Evolutionary conservation across 2,113 vertebrate species (phyloP), one percentile per base, ranked within the genome.

Genomic region (Steatornis caripensis): DNA sequence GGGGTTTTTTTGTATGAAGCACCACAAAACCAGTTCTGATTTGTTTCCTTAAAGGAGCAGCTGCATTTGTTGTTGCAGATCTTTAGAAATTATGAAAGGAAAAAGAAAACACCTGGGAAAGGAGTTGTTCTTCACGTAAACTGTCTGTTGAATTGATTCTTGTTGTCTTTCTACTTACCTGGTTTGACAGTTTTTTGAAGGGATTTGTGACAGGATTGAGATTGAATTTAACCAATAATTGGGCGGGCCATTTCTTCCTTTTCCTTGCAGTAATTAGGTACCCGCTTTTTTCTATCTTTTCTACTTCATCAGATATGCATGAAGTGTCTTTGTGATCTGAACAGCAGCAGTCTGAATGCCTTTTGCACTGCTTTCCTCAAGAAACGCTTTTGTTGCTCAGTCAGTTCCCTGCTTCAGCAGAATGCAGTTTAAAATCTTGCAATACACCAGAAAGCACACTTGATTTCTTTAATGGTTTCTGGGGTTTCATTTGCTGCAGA

Each of bases 381-480:
- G 79, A 93, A 88, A 92, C 78, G 85, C 68, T 60, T 90, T 95
- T 86, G 43, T 88, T 93, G 66, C 68, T 93, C 71, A 53, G 65
- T 64, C 48, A 87, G 48, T 72, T 95, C 84, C 29, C 16, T 48
- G 53, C 84, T 74, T 69, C 62, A 54, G 68, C 90, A 78, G 72
- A 94, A 84, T 54, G 7, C 39, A 14, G 54, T 86, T 83, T 87
- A 48, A 91, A 89, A 51, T 1, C 53, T 93, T 68, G 64, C 76
- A 78, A 45, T 78, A 68, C 85, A 36, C 68, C 85, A 95, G 71
- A 74, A 94, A 92, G 41, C 55, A 69, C 36, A 19, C 49, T 62
- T 68, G 36, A 58, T 70, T 60, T 79, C 19, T 57, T 57, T 68
- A 34, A 71, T 58, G 68, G 45, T 57, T 93, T 77, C 55, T 79